Conservation (phyloP, 2,797 vertebrate species). For the Enteromius mattozi region DNA sequence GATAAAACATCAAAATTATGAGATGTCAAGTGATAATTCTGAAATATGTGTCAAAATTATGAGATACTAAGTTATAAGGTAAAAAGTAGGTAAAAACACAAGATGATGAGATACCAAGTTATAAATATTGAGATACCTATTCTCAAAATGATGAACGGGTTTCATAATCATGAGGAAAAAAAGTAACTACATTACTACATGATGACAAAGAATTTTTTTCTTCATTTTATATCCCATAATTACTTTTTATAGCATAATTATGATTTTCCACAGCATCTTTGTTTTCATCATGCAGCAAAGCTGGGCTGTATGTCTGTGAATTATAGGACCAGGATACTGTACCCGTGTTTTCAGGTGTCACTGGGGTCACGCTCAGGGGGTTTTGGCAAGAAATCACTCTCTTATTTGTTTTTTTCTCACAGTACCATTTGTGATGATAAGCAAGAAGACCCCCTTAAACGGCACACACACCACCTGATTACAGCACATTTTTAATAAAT, state of each 20-base stretch:
- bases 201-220: neutral
- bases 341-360: neutral
- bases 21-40: neutral
- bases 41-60: neutral
- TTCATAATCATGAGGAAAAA: neutral
- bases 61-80: neutral
- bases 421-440: neutral
- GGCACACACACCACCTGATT: conserved; percentile 77
- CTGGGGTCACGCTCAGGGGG: neutral
- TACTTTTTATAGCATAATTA: neutral
- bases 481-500: conserved; percentile 77
- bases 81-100: neutral
- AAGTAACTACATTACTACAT: neutral
- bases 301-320: too few relatives aligned
- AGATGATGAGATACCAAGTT: neutral
- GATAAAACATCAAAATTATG: neutral
- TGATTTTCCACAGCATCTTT: neutral
- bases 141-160: neutral
- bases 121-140: neutral
- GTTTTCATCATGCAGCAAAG: too few relatives aligned
- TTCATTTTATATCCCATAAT: neutral
- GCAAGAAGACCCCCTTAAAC: conserved; percentile 68
- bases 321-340: neutral
- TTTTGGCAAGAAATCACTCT: neutral
- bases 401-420: neutral